These are phyloP conservation scores for Macropodus opercularis DNA, from an alignment of 2,797 vertebrate species.

Conservation along the genomic window DNA sequence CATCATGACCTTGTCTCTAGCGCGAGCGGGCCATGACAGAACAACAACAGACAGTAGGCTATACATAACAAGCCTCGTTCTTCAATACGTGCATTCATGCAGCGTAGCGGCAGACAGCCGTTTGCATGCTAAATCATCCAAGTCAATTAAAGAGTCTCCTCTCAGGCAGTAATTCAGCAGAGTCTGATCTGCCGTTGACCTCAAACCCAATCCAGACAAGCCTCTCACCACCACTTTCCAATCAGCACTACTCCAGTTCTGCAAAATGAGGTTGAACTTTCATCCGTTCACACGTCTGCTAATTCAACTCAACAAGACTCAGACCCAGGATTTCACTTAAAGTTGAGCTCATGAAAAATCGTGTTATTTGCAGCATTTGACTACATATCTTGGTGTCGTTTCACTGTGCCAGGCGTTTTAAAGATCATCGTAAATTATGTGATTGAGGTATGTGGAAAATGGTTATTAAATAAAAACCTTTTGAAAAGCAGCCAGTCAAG, in stretches of 20 bases:
- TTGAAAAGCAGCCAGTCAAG: slow-evolving; percentile 60
- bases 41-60: slow-evolving; percentile 57
- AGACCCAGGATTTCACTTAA: not conserved
- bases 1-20: slow-evolving; percentile 22
- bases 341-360: slow-evolving; percentile 6
- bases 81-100: slow-evolving; percentile 66
- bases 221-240: slow-evolving; percentile 42
- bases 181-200: slow-evolving; percentile 67
- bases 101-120: slow-evolving; percentile 53
- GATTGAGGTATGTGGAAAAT: slow-evolving; percentile 58
- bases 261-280: slow-evolving; percentile 43
- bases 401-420: slow-evolving; percentile 51
- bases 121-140: slow-evolving; percentile 68
- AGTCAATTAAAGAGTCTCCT: slow-evolving; percentile 70
- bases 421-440: slow-evolving; percentile 61
- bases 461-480: slow-evolving; percentile 62
- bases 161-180: slow-evolving; percentile 65
- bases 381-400: slow-evolving; percentile 31
- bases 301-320: slow-evolving; percentile 32
- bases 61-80: slow-evolving; percentile 36
- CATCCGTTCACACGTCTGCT: slow-evolving; percentile 13
- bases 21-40: slow-evolving; percentile 27
- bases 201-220: slow-evolving; percentile 62
- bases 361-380: slow-evolving; percentile 29
- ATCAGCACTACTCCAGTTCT: slow-evolving; percentile 37